Base-by-base conservation (phyloP, 2,113 vertebrate species). In the Pseudolaguvia tuberculata region DNA sequence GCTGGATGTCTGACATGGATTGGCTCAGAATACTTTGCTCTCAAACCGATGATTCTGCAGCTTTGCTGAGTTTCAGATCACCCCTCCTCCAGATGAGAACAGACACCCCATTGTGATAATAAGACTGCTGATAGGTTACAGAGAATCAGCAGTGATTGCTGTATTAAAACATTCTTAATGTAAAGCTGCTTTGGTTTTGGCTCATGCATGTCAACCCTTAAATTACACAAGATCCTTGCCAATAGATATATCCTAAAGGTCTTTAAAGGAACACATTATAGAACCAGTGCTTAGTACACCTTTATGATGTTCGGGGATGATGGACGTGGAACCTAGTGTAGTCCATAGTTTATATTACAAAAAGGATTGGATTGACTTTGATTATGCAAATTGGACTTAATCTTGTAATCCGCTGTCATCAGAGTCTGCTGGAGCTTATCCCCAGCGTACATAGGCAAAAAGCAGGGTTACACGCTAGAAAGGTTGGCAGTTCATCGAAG, bases 1-100 rank as follows among this genome's bases (percentile, higher is more conserved):
- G 75, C 77, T 85, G 74, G 84, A 75, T 83, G 80, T 85, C 78
- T 86, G 84, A 82, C 78, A 74, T 73, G 80, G 80, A 82, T 71
- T n/a, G 73, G 80, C 86, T 86, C 83, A 84, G 80, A 75, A 84
- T 81, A 0, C 5, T 85, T 87, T 83, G 73, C 65, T 56, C 79
- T 85, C 79, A 84, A 87, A 89, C 86, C 69, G 45, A 80, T 81
- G 77, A 57, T 70, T 45, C 75, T 55, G 67, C 68, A 63, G 51
- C 58, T 35, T 21, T 35, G 4, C 45, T 17, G 1, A 23, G 14
- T 31, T 48, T 77, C 48, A n/a, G 14, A 21, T 2, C 68, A 55
- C 62, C 45, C 12, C n/a, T 45, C 27, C n/a, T 25, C 31, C 10
- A 70, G 39, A 77, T 69, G 53, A 71, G 70, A 75, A 76, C 57